Conservation (phyloP, 92 coral and sea anemone genomes). For the Blastomussa wellsi region DNA sequence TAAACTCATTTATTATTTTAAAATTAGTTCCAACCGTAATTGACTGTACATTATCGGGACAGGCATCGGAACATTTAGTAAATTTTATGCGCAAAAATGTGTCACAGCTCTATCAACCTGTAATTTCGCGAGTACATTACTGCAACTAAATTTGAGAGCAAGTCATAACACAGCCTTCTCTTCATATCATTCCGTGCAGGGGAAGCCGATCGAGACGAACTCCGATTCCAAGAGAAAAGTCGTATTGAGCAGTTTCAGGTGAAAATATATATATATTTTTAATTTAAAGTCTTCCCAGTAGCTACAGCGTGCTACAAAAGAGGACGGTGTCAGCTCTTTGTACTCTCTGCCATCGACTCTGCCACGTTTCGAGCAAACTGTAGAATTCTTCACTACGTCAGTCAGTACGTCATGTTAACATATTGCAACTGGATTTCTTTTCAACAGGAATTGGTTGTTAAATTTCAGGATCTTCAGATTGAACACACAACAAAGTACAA, state of each 20-base stretch:
- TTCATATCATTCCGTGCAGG: conserved; percentile 49
- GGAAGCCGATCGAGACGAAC: conserved; percentile 92
- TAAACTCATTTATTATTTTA: too few species aligned
- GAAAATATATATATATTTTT: background rate
- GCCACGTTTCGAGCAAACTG: background rate
- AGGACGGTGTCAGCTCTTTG: background rate
- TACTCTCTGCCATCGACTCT: background rate
- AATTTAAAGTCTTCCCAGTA: background rate
- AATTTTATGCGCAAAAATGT: too few species aligned
- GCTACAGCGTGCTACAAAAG: background rate
- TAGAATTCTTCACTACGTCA: background rate
- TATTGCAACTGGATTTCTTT: background rate
- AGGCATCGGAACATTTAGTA: too few species aligned
- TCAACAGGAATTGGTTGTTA: conserved; percentile 86
- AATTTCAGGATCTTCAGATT: conserved; percentile 91
- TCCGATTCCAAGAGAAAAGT: conserved; percentile 78
- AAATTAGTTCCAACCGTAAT: too few species aligned
- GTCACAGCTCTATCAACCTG: too few species aligned
- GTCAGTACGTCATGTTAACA: background rate
- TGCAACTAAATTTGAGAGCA: too few species aligned
- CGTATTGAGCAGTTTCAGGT: conserved; percentile 91
- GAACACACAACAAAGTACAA: conserved; percentile 78
- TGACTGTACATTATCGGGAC: too few species aligned
- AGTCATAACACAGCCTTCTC: background rate
- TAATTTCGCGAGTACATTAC: too few species aligned